Base-by-base conservation (phyloP, 2,113 vertebrate genomes). In the Rynchops niger region DNA sequence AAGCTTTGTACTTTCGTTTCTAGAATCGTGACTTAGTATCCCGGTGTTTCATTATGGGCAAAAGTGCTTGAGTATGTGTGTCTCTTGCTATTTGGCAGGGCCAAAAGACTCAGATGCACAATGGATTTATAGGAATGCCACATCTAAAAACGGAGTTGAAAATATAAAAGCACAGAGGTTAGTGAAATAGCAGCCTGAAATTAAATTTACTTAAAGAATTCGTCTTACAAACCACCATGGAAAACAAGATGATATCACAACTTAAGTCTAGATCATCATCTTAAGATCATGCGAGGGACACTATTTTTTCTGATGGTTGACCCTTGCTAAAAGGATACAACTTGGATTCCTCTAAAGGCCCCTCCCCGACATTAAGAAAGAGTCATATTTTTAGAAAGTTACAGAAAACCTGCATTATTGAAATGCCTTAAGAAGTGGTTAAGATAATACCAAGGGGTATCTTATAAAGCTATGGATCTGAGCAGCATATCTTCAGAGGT, bases 21-120 rank as follows among this genome's bases (percentile, higher is more conserved):
- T 38, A 38, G 29, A 82, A 55, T 50, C 15, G 7, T 47, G 25
- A 32, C 13, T 65, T 62, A 1, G 1, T 14, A 43, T 34, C 6
- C 18, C n/a, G 17, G 6, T 20, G 13, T 36, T 50, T 79, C 9
- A 34, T 32, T 62, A 53, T 1, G 6, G 23, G 30, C 8, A 42
- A 55, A 38, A 67, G 14, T 2, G 5, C 1, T 0, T 26, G 11
- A 53, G 12, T 9, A 9, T 13, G 2, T 3, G 6, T 29, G 2
- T 47, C 6, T 32, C 42, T 3, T 49, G 30, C 42, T 74, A 6
- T 34, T 70, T 59, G 69, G 17, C 14, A 86, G 30, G 12, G 42
- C 30, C 65, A 61, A 15, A 4, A 77, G 21, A 32, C 15, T 53
- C 34, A 36, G 18, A 19, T 1, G 5, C 43, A 27, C 10, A 10